Evolutionary conservation across 2,113 vertebrate genomes (phyloP).

Genomic region (Zosterops hypoxanthus): DNA sequence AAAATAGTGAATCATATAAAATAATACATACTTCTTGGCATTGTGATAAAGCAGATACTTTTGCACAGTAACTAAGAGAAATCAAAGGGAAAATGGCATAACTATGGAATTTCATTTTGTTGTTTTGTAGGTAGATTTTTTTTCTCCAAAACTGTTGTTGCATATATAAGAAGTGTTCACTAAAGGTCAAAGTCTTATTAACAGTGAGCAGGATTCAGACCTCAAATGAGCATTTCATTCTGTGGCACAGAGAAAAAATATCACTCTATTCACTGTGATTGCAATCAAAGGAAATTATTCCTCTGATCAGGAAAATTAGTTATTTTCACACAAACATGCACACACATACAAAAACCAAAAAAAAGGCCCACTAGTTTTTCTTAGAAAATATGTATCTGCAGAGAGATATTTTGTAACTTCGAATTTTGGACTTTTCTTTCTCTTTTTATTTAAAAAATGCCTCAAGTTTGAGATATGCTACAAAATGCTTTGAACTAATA

Average conservation of each 20-base stretch:
- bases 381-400: not conserved
- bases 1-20: not conserved
- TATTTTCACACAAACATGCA: not conserved
- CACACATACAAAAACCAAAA: not conserved
- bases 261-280: not conserved
- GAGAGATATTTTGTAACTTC: not conserved
- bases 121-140: not conserved
- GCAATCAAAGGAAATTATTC: not conserved
- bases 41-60: not conserved
- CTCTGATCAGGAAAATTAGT: not conserved
- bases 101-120: not conserved
- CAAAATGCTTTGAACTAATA: not conserved
- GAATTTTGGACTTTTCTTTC: not conserved
- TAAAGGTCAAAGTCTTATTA: not conserved
- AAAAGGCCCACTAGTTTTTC: fast-evolving
- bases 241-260: not conserved
- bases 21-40: not conserved
- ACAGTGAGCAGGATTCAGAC: not conserved
- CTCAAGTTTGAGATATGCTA: not conserved
- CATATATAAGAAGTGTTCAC: not conserved
- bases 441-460: not conserved
- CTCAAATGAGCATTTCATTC: not conserved
- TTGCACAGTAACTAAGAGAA: not conserved
- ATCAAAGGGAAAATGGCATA: not conserved
- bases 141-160: not conserved